Percentiles rank a stretch among this genome's conserved stretches.
Conservation (phyloP, 1,140 invertebrate species). For the Drosophila setifemur region DNA sequence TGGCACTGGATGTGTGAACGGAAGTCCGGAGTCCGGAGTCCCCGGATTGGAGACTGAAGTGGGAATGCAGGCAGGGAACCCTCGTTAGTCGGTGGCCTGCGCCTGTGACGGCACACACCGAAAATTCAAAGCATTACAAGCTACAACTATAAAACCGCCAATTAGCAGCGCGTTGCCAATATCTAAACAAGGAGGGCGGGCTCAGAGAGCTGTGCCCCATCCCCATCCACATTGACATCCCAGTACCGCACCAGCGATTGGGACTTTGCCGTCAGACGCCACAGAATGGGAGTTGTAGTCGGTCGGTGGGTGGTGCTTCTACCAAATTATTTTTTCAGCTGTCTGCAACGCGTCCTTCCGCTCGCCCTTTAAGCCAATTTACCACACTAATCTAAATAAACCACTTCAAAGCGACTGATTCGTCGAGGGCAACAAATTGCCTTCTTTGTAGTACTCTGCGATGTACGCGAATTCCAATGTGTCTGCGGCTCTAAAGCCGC, state of each 20-base stretch:
- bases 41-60: slow-evolving; percentile 8
- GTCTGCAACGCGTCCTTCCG: background rate
- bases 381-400: slow-evolving; percentile 64
- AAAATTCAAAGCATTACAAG: slow-evolving; percentile 57
- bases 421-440: slow-evolving; percentile 29
- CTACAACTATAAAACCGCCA: slow-evolving; percentile 66
- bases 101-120: too few species aligned
- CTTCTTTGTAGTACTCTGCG: slow-evolving; percentile 45
- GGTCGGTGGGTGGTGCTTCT: slow-evolving; percentile 5
- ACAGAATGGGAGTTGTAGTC: background rate
- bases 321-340: background rate
- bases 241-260: background rate
- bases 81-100: background rate
- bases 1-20: background rate
- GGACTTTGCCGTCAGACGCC: slow-evolving; percentile 1
- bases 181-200: slow-evolving; percentile 43
- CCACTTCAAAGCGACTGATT: slow-evolving; percentile 57
- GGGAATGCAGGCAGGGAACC: slow-evolving; percentile 16
- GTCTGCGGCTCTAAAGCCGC: slow-evolving; percentile 40
- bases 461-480: slow-evolving; percentile 52
- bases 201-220: too few species aligned
- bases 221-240: too few species aligned
- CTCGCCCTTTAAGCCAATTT: slow-evolving; percentile 46
- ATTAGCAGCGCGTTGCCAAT: slow-evolving; percentile 66
- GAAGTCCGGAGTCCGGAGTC: background rate